These are phyloP conservation scores for Eupsittula cactorum DNA, from an alignment of 2,113 vertebrate genomes.

Conservation along the genomic window DNA sequence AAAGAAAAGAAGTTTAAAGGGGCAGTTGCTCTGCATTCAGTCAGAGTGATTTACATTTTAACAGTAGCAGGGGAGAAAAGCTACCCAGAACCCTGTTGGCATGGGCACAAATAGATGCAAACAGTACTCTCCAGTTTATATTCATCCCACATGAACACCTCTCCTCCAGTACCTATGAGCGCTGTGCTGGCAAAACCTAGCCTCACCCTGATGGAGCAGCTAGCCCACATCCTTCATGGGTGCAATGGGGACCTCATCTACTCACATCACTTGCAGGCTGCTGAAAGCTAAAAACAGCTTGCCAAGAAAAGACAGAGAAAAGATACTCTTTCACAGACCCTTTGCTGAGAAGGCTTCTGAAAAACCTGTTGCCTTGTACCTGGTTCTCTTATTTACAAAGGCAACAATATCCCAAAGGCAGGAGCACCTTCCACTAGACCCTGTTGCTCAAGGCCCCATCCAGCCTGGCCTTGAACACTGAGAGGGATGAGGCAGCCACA, in stretches of 20 bases:
- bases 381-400: fast-evolving
- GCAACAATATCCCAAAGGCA: neutral
- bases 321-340: neutral
- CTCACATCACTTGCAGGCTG: neutral
- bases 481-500: neutral
- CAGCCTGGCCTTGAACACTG: neutral
- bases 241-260: neutral
- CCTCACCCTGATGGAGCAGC: neutral
- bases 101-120: neutral
- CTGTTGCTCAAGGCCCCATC: neutral
- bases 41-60: neutral
- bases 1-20: too few relatives aligned
- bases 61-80: neutral
- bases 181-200: neutral
- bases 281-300: neutral
- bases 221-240: neutral
- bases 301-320: neutral
- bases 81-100: neutral
- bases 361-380: neutral
- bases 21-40: too few relatives aligned
- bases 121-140: neutral
- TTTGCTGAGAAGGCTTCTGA: neutral
- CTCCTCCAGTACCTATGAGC: neutral
- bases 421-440: neutral
- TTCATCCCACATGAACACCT: neutral